Conservation (phyloP, 2,888 invertebrate genomes). For the Diploptera punctata region DNA sequence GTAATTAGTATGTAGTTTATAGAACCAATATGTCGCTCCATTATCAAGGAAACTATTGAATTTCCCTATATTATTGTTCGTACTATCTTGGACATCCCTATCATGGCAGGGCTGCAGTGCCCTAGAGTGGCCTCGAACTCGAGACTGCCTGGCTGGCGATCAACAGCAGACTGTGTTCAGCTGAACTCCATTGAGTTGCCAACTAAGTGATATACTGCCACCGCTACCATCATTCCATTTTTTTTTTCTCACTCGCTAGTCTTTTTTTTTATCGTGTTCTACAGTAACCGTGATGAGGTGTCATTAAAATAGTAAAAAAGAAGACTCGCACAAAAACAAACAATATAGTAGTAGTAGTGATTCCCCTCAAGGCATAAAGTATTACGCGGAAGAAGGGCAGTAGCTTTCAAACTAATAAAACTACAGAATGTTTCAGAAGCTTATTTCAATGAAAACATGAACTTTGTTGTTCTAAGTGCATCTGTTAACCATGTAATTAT, state of each 20-base stretch:
- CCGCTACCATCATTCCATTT: not conserved
- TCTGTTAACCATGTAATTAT: too few relatives aligned
- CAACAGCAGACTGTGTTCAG: not conserved
- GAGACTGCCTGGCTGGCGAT: constrained; percentile 3
- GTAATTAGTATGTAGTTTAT: too few relatives aligned
- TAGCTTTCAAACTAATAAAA: constrained; percentile 11
- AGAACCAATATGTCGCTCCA: too few relatives aligned
- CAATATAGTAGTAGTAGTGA: constrained; percentile 1
- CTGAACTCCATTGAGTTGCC: constrained; percentile 13
- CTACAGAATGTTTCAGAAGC: not conserved
- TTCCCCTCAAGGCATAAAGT: constrained; percentile 18
- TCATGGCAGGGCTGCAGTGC: too few relatives aligned
- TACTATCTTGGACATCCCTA: too few relatives aligned
- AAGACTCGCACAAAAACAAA: not conserved
- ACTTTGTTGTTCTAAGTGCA: too few relatives aligned
- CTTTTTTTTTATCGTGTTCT: not conserved
- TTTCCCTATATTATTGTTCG: too few relatives aligned
- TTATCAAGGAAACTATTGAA: too few relatives aligned
- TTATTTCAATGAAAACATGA: not conserved
- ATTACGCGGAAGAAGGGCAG: constrained; percentile 14
- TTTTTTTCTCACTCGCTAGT: not conserved
- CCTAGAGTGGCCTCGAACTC: constrained; percentile 7
- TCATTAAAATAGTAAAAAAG: constrained; percentile 8
- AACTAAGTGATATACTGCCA: constrained; percentile 1
- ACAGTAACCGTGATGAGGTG: constrained; percentile 6